These are phyloP conservation scores for Scatophagus argus DNA, from an alignment of 2,113 vertebrate genomes.

Conservation along the genomic window DNA sequence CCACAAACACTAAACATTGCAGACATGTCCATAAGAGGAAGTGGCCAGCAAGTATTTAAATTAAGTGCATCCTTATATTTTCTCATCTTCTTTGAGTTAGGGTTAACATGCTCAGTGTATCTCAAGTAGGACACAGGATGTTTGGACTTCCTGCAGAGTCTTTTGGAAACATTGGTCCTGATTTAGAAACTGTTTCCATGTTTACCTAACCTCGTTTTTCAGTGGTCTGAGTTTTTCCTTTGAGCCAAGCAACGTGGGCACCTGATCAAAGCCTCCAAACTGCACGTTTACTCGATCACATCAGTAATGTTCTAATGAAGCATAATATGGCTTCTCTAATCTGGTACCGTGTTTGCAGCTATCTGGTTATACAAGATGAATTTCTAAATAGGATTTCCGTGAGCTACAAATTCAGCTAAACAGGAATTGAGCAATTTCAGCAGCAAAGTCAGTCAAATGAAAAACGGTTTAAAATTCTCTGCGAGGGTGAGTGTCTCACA, in stretches of 20 bases:
- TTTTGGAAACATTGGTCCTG: slow-evolving; percentile 10
- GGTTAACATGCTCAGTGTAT: background rate
- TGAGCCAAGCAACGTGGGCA: background rate
- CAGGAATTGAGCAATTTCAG: slow-evolving; percentile 15
- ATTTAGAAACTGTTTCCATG: slow-evolving; percentile 23
- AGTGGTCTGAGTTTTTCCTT: background rate
- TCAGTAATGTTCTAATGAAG: background rate
- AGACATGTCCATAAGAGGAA: too few species aligned
- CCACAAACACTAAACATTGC: background rate
- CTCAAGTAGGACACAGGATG: slow-evolving; percentile 17
- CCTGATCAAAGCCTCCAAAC: background rate
- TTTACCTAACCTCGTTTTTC: slow-evolving; percentile 42
- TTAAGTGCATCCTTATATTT: background rate
- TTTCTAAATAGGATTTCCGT: background rate
- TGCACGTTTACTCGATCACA: background rate
- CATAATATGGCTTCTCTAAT: background rate
- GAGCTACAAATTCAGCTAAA: background rate
- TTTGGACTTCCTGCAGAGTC: slow-evolving; percentile 11
- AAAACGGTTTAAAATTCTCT: slow-evolving; percentile 12
- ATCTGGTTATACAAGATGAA: background rate
- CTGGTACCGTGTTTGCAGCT: background rate
- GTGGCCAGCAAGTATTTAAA: background rate
- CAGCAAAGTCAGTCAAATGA: background rate
- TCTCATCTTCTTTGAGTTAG: background rate
- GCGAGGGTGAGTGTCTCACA: background rate